phyloP scores from a whole-genome alignment of 2,888 invertebrate genomes.

The Petrolisthes cinctipes region DNA sequence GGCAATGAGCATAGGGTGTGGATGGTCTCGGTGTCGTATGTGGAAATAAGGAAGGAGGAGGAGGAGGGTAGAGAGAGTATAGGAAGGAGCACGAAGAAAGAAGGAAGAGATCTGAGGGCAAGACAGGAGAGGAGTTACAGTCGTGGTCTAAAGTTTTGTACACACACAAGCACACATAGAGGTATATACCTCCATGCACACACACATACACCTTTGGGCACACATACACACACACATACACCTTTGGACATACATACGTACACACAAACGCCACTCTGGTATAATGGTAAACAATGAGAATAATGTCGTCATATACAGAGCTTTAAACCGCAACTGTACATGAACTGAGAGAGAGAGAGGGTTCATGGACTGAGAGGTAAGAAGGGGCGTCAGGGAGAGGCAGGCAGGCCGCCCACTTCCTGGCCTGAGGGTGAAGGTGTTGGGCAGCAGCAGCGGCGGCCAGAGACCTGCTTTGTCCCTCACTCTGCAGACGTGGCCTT shows the following conservation, averaged over 20 bases:
- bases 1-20: conserved; percentile 16
- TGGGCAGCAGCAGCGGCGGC: conserved; percentile 37
- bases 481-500: conserved; percentile 27
- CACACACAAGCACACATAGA: conserved; percentile 22
- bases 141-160: neutral
- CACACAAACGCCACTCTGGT: too few relatives aligned
- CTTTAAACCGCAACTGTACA: neutral
- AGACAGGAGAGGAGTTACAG: too few relatives aligned
- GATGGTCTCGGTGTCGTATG: neutral
- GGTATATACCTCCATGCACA: conserved; percentile 1
- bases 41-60: too few relatives aligned
- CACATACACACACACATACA: conserved; percentile 24
- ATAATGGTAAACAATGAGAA: neutral
- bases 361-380: neutral
- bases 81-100: conserved; percentile 16
- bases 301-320: neutral
- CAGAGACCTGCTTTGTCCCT: conserved; percentile 47
- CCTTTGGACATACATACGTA: too few relatives aligned
- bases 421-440: conserved; percentile 45
- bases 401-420: conserved; percentile 50
- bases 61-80: too few relatives aligned
- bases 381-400: neutral
- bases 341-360: neutral
- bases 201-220: neutral
- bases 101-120: conserved; percentile 22